phyloP scores from a whole-genome alignment of 2,113 vertebrate species.

The Cheilinus undulatus region DNA sequence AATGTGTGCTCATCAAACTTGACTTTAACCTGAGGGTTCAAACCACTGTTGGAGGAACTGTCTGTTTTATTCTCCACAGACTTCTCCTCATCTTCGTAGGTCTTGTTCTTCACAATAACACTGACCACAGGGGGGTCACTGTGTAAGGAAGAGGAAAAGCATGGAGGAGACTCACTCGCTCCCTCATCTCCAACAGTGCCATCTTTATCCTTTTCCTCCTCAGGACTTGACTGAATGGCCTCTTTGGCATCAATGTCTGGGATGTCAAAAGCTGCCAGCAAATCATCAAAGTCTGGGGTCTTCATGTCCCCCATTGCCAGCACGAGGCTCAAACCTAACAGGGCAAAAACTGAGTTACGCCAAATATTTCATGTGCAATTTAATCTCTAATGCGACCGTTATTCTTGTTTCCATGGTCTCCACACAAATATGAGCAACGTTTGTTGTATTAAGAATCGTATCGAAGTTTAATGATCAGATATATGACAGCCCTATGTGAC shows the following conservation, averaged over 20 bases:
- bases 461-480: too few relatives aligned
- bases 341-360: not conserved
- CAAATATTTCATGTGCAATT: not conserved
- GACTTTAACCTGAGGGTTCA: conserved; percentile 30
- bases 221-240: conserved; percentile 91
- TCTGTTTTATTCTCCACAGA: conserved; percentile 16
- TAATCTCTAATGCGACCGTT: too few relatives aligned
- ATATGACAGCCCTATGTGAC: too few relatives aligned
- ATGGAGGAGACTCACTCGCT: conserved; percentile 65
- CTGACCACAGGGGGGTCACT: conserved; percentile 89
- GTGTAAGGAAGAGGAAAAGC: conserved; percentile 66
- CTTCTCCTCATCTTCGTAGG: conserved; percentile 77
- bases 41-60: conserved; percentile 20
- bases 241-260: conserved; percentile 97
- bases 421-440: too few relatives aligned
- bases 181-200: conserved; percentile 64
- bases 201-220: conserved; percentile 76
- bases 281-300: conserved; percentile 97
- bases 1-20: conserved; percentile 55
- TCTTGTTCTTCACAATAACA: conserved; percentile 95
- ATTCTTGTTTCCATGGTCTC: too few relatives aligned
- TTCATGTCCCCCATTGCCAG: conserved; percentile 97
- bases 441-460: too few relatives aligned
- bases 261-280: conserved; percentile 97
- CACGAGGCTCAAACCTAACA: conserved; percentile 68